A percentile compares a stretch with the other conserved stretches of the same genome.
These are phyloP conservation scores for Pimpla rufipes DNA, from an alignment of 2,888 invertebrate species.

Conservation along the genomic window DNA sequence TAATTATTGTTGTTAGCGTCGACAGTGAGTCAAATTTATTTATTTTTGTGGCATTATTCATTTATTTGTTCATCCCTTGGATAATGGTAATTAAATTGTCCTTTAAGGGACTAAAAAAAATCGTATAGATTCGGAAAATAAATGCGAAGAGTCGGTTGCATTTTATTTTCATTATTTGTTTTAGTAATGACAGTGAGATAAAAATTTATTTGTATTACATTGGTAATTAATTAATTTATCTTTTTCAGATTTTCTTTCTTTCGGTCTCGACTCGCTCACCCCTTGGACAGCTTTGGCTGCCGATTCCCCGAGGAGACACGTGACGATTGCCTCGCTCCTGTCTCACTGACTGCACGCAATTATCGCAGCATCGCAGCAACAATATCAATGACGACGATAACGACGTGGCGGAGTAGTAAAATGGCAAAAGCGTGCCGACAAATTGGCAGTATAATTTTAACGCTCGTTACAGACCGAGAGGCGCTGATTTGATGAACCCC, in stretches of 20 bases:
- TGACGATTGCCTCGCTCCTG: not conserved
- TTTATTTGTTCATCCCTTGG: too few species aligned
- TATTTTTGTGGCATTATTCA: too few species aligned
- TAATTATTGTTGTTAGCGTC: too few species aligned
- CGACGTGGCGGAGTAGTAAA: not conserved
- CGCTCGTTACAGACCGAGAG: slow-evolving; percentile 64
- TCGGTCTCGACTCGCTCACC: not conserved
- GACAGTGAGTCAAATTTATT: too few species aligned
- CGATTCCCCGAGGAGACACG: not conserved
- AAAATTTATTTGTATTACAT: not conserved
- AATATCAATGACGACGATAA: slow-evolving; percentile 37
- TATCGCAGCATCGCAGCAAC: not conserved
- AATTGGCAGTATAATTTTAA: slow-evolving; percentile 80
- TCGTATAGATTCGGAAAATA: not conserved
- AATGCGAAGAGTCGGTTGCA: too few species aligned
- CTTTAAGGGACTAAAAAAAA: slow-evolving; percentile 13
- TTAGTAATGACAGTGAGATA: too few species aligned
- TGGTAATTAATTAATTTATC: not conserved
- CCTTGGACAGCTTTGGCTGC: not conserved
- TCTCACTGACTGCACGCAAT: not conserved
- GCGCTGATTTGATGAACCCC: slow-evolving; percentile 77
- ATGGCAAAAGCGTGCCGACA: slow-evolving; percentile 73
- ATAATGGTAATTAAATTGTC: slow-evolving; percentile 55
- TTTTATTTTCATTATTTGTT: too few species aligned
- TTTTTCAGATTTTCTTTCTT: not conserved